Conservation (phyloP, 1,140 invertebrate genomes). For the Hylaeus anthracinus region DNA sequence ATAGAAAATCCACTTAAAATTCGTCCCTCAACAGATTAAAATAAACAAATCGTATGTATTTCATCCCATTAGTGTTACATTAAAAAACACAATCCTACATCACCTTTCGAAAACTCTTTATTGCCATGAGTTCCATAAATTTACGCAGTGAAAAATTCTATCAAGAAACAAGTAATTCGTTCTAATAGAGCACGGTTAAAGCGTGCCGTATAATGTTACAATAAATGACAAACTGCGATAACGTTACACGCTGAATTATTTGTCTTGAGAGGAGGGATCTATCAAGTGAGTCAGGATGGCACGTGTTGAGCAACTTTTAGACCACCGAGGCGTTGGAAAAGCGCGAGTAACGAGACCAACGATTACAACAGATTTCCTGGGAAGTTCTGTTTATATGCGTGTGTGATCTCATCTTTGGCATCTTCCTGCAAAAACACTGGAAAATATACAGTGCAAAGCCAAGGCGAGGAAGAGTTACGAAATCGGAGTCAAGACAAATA, state of each 20-base stretch:
- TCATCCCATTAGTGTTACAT: too few species aligned
- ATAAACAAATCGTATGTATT: too few species aligned
- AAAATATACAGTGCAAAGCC: constrained; percentile 1
- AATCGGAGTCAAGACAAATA: not conserved
- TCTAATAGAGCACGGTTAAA: not conserved
- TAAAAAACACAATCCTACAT: too few species aligned
- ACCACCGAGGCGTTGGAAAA: not conserved
- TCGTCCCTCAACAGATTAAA: too few species aligned
- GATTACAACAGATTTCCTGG: constrained; percentile 34
- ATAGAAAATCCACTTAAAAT: too few species aligned
- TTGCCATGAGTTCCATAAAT: too few species aligned
- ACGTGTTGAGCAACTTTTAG: constrained; percentile 29
- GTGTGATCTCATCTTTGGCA: constrained; percentile 52
- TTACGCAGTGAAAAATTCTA: too few species aligned
- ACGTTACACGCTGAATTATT: not conserved
- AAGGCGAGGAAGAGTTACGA: not conserved
- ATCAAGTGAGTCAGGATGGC: constrained; percentile 1
- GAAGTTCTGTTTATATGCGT: constrained; percentile 38
- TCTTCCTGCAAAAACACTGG: not conserved
- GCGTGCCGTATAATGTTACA: not conserved
- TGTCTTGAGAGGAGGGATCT: not conserved
- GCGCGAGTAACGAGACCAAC: not conserved
- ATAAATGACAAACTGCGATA: not conserved
- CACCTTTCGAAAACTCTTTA: too few species aligned
- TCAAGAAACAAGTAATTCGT: too few species aligned